phyloP scores from a whole-genome alignment of 2,888 invertebrate species.

The Cantharis flavilabris region DNA sequence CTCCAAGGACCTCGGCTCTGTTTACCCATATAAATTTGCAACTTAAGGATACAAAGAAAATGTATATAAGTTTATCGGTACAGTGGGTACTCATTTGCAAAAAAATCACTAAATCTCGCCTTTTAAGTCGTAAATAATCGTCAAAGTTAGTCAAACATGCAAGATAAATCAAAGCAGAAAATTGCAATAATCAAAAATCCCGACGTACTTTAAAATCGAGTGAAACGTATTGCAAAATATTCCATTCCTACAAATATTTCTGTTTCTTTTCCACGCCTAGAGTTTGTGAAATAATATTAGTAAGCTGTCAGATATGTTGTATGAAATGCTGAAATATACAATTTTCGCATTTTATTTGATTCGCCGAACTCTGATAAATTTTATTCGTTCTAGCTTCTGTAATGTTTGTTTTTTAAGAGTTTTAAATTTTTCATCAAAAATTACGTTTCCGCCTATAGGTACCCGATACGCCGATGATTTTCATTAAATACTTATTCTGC shows the following conservation, averaged over 20 bases:
- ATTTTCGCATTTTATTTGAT: constrained; percentile 34
- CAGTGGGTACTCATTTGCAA: background rate
- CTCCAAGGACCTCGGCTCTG: background rate
- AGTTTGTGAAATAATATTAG: background rate
- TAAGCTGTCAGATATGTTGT: background rate
- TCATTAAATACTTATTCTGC: background rate
- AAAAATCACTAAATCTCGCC: constrained; percentile 4
- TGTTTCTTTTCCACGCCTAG: constrained; percentile 5
- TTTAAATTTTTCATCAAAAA: constrained; percentile 11
- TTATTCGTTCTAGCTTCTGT: constrained; percentile 25
- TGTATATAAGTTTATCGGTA: background rate
- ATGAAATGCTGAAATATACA: constrained; percentile 20
- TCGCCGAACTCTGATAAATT: constrained; percentile 35
- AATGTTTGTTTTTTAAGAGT: constrained; percentile 23
- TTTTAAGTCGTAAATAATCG: constrained; percentile 26
- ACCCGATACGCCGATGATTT: background rate
- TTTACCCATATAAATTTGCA: background rate
- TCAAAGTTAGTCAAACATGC: constrained; percentile 22
- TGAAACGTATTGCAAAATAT: constrained; percentile 7
- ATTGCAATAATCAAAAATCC: constrained; percentile 29
- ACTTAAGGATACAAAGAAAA: background rate
- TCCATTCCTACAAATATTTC: background rate
- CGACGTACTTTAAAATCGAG: constrained; percentile 22
- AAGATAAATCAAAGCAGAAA: constrained; percentile 27
- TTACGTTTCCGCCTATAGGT: constrained; percentile 7